Conservation (phyloP, 2,113 vertebrate genomes). For the Sprattus sprattus region DNA sequence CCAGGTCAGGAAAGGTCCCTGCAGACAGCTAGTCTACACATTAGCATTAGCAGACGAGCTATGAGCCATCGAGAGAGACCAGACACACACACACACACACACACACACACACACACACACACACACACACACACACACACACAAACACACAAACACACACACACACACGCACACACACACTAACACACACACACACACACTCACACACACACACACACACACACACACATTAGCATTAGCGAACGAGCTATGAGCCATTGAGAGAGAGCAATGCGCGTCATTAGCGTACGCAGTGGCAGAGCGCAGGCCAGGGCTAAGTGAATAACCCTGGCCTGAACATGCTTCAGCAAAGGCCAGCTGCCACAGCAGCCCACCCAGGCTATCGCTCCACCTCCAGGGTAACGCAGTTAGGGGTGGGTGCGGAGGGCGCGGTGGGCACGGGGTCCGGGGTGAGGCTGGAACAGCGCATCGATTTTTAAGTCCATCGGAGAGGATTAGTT, state of each 20-base stretch:
- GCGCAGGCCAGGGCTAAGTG: not conserved
- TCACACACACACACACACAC: too few relatives aligned
- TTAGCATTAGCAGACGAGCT: not conserved
- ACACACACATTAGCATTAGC: slow-evolving; percentile 4
- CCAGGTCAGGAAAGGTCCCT: not conserved
- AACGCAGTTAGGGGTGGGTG: slow-evolving; percentile 33
- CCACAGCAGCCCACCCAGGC: not conserved
- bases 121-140: too few relatives aligned
- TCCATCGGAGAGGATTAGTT: slow-evolving; percentile 40
- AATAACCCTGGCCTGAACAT: slow-evolving; percentile 5
- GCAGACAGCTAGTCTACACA: not conserved
- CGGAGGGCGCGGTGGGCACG: not conserved
- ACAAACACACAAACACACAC: too few relatives aligned
- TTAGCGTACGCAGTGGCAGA: not conserved
- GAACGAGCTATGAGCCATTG: slow-evolving; percentile 18
- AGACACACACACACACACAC: too few relatives aligned
- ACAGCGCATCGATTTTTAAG: slow-evolving; percentile 38
- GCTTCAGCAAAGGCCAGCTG: slow-evolving; percentile 33
- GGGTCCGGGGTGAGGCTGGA: slow-evolving; percentile 3
- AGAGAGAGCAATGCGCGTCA: slow-evolving; percentile 21
- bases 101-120: too few relatives aligned
- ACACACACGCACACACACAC: too few relatives aligned
- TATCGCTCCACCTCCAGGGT: slow-evolving; percentile 28
- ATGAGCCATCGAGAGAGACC: slow-evolving; percentile 31
- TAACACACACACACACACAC: too few relatives aligned